Evolutionary conservation across 2,888 invertebrate genomes (phyloP), one percentile per base, ranked within the genome.

Genomic region (Drosophila melanosoma): DNA sequence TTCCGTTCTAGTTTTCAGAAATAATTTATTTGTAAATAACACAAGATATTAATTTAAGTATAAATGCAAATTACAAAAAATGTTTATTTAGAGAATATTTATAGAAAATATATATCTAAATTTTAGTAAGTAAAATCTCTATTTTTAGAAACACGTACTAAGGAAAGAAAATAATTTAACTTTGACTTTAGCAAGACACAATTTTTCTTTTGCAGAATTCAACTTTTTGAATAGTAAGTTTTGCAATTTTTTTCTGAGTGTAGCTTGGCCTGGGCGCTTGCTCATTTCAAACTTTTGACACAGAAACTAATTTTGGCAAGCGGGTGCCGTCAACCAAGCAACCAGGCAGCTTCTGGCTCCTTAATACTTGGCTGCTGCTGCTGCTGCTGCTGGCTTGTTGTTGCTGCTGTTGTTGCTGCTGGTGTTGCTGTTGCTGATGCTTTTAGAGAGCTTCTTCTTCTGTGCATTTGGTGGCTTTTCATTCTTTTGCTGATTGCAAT

Each of bases 401-500:
- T 36, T 57, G 11, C 36, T 32, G 26, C 10, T 40, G 51, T 17
- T 58, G 33, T 57, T 69, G 57, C 7, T 15, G 57, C 45, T 26
- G 64, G 63, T 49, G 49, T 6, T 49, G 49, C 23, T 54, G 65
- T 38, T 42, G 40, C 32, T 17, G 40, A 54, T 65, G 54, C 4
- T 23, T 54, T 48, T 36, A 63, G 67, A 23, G 45, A 23, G 15
- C 58, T 68, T 74, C 68, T 58, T 66, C 61, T 60, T 57, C 70
- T 74, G 76, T 74, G 81, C 79, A 78, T 85, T 81, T 81, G 79
- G 82, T 87, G 87, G 87, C 86, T 83, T 87, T 81, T 89, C 84
- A 87, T 89, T 90, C 87, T 84, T 87, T 84, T 85, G 87, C 90
- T 89, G 89, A 89, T 89, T 89, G 89, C 89, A 88, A 89, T 89